phyloP scores from a whole-genome alignment of 2,797 vertebrate genomes.

The Tenualosa thibaudeaui region DNA sequence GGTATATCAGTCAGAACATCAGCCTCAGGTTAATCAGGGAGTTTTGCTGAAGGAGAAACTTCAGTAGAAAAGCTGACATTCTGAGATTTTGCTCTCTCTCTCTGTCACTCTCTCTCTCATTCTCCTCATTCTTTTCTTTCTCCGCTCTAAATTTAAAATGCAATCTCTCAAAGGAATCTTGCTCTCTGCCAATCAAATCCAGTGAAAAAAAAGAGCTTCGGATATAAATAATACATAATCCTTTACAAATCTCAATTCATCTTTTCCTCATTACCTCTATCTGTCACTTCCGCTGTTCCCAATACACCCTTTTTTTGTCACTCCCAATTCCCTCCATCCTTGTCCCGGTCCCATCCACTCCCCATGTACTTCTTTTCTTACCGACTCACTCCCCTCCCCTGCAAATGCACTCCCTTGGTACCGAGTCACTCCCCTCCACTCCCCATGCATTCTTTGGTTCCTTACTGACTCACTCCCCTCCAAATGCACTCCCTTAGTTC shows the following conservation, averaged over 20 bases:
- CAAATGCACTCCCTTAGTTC: too few species aligned
- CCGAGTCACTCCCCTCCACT: too few species aligned
- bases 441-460: not conserved
- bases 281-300: slow-evolving; percentile 36
- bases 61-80: slow-evolving; percentile 64
- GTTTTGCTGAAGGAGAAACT: slow-evolving; percentile 50
- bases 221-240: slow-evolving; percentile 79
- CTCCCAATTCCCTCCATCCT: slow-evolving; percentile 27
- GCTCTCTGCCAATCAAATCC: slow-evolving; percentile 71
- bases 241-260: slow-evolving; percentile 64
- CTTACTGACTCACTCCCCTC: slow-evolving; percentile 35
- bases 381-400: too few species aligned
- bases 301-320: slow-evolving; percentile 5
- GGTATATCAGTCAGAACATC: slow-evolving; percentile 20
- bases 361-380: not conserved
- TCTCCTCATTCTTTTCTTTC: slow-evolving; percentile 19
- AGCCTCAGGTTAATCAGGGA: slow-evolving; percentile 68
- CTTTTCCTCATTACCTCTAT: slow-evolving; percentile 66
- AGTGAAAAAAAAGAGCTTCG: slow-evolving; percentile 50
- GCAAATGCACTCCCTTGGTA: too few species aligned
- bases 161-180: slow-evolving; percentile 63
- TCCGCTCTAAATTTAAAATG: slow-evolving; percentile 72
- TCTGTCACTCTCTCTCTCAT: not conserved
- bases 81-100: slow-evolving; percentile 54
- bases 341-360: not conserved